These are phyloP conservation scores for Collichthys lucidus DNA, from an alignment of 2,113 vertebrate species.

Conservation along the genomic window DNA sequence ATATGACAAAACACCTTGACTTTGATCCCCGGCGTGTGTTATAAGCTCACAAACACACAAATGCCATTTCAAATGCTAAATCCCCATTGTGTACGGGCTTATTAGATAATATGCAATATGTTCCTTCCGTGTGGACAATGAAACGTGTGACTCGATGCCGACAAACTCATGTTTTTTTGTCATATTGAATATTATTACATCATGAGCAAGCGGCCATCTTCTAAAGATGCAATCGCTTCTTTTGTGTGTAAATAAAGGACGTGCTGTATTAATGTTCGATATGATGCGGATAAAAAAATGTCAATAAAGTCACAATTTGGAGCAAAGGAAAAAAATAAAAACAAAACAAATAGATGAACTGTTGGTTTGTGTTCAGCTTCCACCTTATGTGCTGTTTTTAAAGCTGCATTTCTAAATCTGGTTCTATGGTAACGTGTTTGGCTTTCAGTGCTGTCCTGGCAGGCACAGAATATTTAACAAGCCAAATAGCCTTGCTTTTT, in stretches of 20 bases:
- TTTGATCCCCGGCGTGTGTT: constrained; percentile 64
- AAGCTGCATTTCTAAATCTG: constrained; percentile 64
- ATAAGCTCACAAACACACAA: constrained; percentile 66
- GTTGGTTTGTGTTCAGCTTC: constrained; percentile 38
- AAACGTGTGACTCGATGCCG: constrained; percentile 44
- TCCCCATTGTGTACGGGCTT: constrained; percentile 62
- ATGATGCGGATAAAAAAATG: constrained; percentile 37
- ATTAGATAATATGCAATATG: constrained; percentile 69
- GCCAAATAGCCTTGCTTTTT: constrained; percentile 71
- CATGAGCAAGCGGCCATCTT: constrained; percentile 19
- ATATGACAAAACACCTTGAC: constrained; percentile 71
- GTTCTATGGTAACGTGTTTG: constrained; percentile 61
- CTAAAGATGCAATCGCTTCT: constrained; percentile 44
- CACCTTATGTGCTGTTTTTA: constrained; percentile 31
- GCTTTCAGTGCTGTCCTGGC: constrained; percentile 66
- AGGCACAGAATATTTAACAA: constrained; percentile 78
- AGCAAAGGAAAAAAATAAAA: neutral
- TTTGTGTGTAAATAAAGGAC: constrained; percentile 40
- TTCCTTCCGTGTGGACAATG: constrained; percentile 55
- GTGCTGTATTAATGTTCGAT: constrained; percentile 43
- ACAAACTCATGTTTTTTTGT: constrained; percentile 47
- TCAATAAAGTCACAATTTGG: constrained; percentile 53
- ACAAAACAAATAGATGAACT: constrained; percentile 2
- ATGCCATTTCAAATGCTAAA: constrained; percentile 80
- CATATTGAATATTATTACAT: constrained; percentile 46